A percentile compares a stretch with the other conserved stretches of the same genome.
These are phyloP conservation scores for Petrocephalus sullivani DNA, from an alignment of 2,797 vertebrate species.

Conservation along the genomic window DNA sequence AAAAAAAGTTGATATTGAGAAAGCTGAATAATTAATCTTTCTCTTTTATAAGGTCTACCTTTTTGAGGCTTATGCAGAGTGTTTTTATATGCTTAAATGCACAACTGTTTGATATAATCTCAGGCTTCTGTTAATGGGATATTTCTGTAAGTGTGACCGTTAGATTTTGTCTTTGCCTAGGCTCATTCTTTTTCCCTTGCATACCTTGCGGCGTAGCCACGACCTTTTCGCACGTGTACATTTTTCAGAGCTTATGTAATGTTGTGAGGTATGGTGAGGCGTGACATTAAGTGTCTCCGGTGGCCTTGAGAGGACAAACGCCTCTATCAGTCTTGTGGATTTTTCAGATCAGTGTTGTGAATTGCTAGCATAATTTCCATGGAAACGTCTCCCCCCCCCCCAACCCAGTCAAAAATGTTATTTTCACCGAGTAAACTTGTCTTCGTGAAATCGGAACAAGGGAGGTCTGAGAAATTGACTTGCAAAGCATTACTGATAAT, in stretches of 20 bases:
- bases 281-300: neutral
- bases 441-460: conserved; percentile 31
- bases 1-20: neutral
- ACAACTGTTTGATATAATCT: neutral
- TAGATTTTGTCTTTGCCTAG: neutral
- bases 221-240: neutral
- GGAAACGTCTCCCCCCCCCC: neutral
- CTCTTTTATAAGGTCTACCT: neutral
- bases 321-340: neutral
- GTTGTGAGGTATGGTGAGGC: neutral
- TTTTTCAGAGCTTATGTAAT: neutral
- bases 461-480: conserved; percentile 29
- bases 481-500: conserved; percentile 30
- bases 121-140: neutral
- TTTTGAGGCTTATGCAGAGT: neutral
- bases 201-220: neutral
- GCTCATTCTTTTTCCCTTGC: neutral
- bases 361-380: conserved; percentile 18
- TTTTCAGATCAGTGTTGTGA: neutral
- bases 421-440: neutral
- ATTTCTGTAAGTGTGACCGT: neutral
- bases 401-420: neutral
- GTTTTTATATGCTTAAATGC: neutral
- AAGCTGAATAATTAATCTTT: neutral
- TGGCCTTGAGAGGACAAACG: conserved; percentile 10